Percentiles rank a stretch among this genome's conserved stretches.
phyloP scores from a whole-genome alignment of 2,797 vertebrate genomes.

The Mareca penelope region DNA sequence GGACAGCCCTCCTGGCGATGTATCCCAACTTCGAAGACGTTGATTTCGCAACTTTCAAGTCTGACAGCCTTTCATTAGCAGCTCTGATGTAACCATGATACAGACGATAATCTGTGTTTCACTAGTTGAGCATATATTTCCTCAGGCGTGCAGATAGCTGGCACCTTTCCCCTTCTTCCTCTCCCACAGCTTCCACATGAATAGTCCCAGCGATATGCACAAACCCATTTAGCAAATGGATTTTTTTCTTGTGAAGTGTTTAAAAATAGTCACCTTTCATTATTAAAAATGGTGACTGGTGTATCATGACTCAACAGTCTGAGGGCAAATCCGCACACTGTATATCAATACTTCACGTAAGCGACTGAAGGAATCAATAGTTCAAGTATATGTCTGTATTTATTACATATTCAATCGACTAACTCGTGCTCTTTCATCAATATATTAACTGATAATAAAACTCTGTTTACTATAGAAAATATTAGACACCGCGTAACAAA shows the following conservation, averaged over 20 bases:
- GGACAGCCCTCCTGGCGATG: rapidly evolving
- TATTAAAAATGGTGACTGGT: slow-evolving; percentile 33
- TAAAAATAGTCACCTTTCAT: slow-evolving; percentile 32
- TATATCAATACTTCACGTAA: neutral
- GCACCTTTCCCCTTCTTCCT: neutral
- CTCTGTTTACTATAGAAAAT: slow-evolving; percentile 37
- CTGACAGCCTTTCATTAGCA: neutral
- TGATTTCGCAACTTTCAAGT: neutral
- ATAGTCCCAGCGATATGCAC: neutral
- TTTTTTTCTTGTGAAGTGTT: neutral
- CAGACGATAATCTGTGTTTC: neutral
- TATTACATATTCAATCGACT: slow-evolving; percentile 10
- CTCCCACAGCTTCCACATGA: slow-evolving; percentile 20
- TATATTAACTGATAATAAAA: slow-evolving; percentile 32
- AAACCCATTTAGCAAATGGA: slow-evolving; percentile 8
- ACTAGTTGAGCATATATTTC: neutral
- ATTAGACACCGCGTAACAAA: neutral
- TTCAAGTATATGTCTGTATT: slow-evolving; percentile 11
- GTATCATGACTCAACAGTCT: slow-evolving; percentile 3
- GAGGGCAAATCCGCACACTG: neutral
- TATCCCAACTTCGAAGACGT: neutral
- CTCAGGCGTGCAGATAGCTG: neutral
- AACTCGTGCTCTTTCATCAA: neutral
- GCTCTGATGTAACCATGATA: neutral
- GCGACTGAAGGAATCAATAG: neutral